Evolutionary conservation across 2,888 invertebrate genomes (phyloP).

Genomic region (Drosophila lacicola): DNA sequence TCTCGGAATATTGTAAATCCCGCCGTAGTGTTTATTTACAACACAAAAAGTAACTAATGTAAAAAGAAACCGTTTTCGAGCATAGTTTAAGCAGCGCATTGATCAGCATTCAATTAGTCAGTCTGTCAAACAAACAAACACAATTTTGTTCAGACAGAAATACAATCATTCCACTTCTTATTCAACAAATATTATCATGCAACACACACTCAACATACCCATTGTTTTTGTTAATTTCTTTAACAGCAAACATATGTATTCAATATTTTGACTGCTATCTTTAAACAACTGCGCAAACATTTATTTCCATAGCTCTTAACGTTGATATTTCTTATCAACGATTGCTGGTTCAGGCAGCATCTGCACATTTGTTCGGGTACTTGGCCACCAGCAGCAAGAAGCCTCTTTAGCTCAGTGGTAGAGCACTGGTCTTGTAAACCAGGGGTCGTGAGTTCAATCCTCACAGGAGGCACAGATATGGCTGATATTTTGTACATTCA

Average conservation of each 20-base stretch:
- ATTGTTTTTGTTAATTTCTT: constrained; percentile 2
- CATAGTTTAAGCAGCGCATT: no score
- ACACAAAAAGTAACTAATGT: no score
- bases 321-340: constrained; percentile 8
- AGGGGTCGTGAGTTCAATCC: constrained; percentile 96
- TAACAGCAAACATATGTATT: constrained; percentile 12
- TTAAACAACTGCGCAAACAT: background rate
- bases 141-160: no score
- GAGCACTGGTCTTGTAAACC: constrained; percentile 97
- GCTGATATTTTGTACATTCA: no score
- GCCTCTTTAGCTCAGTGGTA: constrained; percentile 95
- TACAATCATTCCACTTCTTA: background rate
- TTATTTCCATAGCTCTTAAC: background rate
- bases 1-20: no score
- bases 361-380: constrained; percentile 84
- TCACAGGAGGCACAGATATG: constrained; percentile 89
- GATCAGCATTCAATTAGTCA: no score
- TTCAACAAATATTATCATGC: background rate
- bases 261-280: background rate
- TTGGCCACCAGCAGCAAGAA: fast-evolving
- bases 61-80: no score
- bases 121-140: no score
- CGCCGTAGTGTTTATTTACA: no score
- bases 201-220: background rate
- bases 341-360: background rate